Evolutionary conservation across 2,113 vertebrate genomes (phyloP).

Genomic region (Myrmecophaga tridactyla): DNA sequence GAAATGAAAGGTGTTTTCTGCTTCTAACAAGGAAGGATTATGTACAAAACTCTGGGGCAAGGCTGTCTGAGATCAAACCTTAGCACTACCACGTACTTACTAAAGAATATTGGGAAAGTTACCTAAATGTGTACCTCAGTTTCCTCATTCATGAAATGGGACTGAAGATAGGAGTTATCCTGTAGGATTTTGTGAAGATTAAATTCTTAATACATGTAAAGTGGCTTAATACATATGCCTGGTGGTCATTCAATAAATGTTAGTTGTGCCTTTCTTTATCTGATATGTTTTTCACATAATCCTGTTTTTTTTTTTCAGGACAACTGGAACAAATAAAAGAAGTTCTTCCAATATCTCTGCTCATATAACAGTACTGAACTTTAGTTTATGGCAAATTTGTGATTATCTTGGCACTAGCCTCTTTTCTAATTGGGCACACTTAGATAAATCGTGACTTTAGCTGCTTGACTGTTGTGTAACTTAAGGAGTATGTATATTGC

Average conservation of each 20-base stretch:
- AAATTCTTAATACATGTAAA: background rate
- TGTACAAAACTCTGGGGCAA: background rate
- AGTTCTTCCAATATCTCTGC: conserved; percentile 22
- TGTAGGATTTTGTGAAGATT: background rate
- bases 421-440: conserved; percentile 79
- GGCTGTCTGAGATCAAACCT: background rate
- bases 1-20: background rate
- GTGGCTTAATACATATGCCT: background rate
- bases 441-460: conserved; percentile 78
- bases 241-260: background rate
- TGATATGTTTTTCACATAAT: background rate
- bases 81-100: background rate
- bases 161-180: background rate
- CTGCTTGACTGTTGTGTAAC: conserved; percentile 77
- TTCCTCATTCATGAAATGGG: background rate
- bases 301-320: background rate
- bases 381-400: conserved; percentile 59
- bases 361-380: conserved; percentile 45
- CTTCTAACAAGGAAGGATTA: background rate
- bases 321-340: background rate
- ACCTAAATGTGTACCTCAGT: background rate
- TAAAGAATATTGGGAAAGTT: background rate
- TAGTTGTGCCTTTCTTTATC: background rate
- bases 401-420: conserved; percentile 66
- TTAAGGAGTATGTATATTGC: conserved; percentile 74